These are phyloP conservation scores for Polietes domitor DNA, from an alignment of 2,888 invertebrate genomes.

Conservation along the genomic window DNA sequence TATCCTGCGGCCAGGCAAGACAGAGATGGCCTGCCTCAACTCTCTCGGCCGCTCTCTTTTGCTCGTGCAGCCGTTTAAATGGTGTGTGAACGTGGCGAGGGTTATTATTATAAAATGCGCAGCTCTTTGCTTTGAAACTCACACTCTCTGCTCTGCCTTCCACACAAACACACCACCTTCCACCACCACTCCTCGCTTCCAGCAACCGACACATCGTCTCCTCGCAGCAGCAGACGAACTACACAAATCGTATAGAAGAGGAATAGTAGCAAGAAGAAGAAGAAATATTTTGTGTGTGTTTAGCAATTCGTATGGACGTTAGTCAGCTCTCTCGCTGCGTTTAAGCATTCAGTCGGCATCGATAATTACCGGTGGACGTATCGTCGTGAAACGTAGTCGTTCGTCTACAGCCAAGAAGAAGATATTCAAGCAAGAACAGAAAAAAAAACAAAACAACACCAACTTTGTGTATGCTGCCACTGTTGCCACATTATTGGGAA, in stretches of 20 bases:
- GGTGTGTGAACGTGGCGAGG: slow-evolving; percentile 44
- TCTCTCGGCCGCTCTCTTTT: slow-evolving; percentile 51
- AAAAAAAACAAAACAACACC: slow-evolving; percentile 49
- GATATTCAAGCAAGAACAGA: slow-evolving; percentile 39
- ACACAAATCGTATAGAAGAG: slow-evolving; percentile 40
- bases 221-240: slow-evolving; percentile 36
- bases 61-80: background rate
- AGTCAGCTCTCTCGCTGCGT: slow-evolving; percentile 77
- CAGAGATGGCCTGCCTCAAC: slow-evolving; percentile 35
- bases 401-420: slow-evolving; percentile 50
- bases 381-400: slow-evolving; percentile 67
- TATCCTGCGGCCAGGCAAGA: slow-evolving; percentile 60
- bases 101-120: slow-evolving; percentile 66
- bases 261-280: slow-evolving; percentile 26
- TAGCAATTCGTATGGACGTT: slow-evolving; percentile 58
- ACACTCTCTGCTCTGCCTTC: slow-evolving; percentile 70
- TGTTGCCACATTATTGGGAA: slow-evolving; percentile 67
- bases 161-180: slow-evolving; percentile 57
- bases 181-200: slow-evolving; percentile 31
- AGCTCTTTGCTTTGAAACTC: slow-evolving; percentile 54
- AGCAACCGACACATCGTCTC: slow-evolving; percentile 22
- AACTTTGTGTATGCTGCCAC: slow-evolving; percentile 56
- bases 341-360: slow-evolving; percentile 80
- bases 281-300: slow-evolving; percentile 53
- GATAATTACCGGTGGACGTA: slow-evolving; percentile 81